Evolutionary conservation across 2,888 invertebrate species (phyloP).

Genomic region (Aspidiotus destructor): DNA sequence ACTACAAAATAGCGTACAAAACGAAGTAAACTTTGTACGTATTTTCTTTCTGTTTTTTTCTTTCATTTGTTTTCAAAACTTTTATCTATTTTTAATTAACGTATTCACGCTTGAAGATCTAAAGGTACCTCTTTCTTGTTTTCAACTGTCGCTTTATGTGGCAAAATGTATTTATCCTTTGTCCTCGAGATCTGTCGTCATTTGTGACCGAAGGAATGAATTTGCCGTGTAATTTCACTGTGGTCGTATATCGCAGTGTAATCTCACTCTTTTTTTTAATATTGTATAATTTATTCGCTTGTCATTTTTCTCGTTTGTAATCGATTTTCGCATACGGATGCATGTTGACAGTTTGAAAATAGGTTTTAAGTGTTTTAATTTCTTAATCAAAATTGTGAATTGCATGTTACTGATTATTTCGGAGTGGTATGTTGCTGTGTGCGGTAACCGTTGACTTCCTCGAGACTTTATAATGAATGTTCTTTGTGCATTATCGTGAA

Average conservation of each 20-base stretch:
- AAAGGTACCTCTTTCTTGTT: too few species aligned
- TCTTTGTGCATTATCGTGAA: neutral
- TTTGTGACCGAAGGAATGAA: neutral
- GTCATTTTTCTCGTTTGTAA: neutral
- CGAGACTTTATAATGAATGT: neutral
- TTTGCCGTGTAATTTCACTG: neutral
- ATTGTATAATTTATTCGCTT: neutral
- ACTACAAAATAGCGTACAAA: constrained; percentile 22
- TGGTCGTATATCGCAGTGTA: neutral
- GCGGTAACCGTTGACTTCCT: neutral
- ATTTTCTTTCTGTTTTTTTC: constrained; percentile 12
- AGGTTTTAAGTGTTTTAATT: neutral
- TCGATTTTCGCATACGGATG: neutral
- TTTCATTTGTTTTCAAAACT: neutral
- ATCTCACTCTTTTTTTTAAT: neutral
- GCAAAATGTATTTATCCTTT: neutral
- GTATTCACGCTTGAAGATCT: too few species aligned
- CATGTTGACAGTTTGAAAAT: neutral
- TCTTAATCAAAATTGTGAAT: neutral
- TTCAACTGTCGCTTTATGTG: too few species aligned
- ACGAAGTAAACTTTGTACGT: constrained; percentile 27
- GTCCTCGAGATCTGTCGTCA: neutral
- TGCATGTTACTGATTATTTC: neutral
- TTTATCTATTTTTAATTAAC: constrained; percentile 1
- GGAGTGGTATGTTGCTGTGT: neutral